Percentiles rank a stretch among this genome's conserved stretches.
Conservation (phyloP, 2,888 invertebrate species). For the Pseudeuparius sepicola region DNA sequence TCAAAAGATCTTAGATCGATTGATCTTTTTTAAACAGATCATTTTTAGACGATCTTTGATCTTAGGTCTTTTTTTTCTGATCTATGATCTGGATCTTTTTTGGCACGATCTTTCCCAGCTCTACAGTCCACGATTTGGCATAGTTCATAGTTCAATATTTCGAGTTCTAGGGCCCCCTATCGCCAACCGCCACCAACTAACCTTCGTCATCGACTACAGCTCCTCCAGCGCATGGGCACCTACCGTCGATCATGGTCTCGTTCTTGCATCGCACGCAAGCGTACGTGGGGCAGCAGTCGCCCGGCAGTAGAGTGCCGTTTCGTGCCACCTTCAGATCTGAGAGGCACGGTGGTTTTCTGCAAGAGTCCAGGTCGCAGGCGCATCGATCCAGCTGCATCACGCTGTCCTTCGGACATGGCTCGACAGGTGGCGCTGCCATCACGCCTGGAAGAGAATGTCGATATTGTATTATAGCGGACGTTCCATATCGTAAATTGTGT, state of each 20-base stretch:
- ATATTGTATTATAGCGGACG: conserved; percentile 4
- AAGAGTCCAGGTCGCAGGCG: conserved; percentile 29
- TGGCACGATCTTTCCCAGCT: too few species aligned
- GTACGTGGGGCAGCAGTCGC: conserved; percentile 32
- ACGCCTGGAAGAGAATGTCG: conserved; percentile 26
- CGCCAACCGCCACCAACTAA: too few species aligned
- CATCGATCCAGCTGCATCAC: conserved; percentile 26
- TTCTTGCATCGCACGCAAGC: conserved; percentile 32
- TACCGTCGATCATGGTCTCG: conserved; percentile 27
- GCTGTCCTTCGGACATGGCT: conserved; percentile 32
- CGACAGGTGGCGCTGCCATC: conserved; percentile 27
- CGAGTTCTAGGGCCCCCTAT: too few species aligned
- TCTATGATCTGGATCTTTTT: too few species aligned
- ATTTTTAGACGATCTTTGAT: too few species aligned
- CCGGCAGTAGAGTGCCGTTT: conserved; percentile 28
- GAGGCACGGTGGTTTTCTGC: conserved; percentile 30
- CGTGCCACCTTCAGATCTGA: conserved; percentile 22
- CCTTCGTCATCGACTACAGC: conserved; percentile 29
- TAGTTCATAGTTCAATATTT: too few species aligned
- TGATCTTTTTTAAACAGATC: too few species aligned
- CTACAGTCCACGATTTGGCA: too few species aligned
- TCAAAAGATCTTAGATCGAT: too few species aligned
- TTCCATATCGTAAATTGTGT: too few species aligned
- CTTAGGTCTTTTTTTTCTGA: too few species aligned
- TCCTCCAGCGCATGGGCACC: conserved; percentile 31